Conservation (phyloP, 2,888 invertebrate species). For the Drosophila atripex region DNA sequence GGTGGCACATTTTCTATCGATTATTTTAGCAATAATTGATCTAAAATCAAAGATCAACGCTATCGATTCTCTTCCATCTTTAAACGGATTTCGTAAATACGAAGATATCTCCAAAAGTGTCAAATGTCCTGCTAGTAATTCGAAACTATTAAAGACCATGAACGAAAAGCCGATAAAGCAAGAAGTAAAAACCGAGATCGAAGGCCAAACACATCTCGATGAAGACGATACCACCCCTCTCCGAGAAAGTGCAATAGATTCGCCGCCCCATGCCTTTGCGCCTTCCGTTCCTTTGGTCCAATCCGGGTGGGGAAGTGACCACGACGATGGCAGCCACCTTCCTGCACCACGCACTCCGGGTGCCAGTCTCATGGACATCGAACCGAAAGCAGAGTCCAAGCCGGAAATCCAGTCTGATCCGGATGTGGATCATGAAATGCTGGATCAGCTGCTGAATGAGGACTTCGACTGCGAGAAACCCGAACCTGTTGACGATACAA, state of each 20-base stretch:
- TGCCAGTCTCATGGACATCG: background rate
- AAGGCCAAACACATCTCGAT: slow-evolving; percentile 2
- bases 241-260: background rate
- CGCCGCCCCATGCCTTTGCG: slow-evolving; percentile 2
- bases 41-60: too few species aligned
- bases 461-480: background rate
- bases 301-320: slow-evolving; percentile 33
- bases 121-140: background rate
- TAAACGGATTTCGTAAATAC: background rate
- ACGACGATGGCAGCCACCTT: background rate
- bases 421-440: background rate
- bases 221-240: slow-evolving; percentile 30
- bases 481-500: background rate
- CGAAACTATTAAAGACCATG: background rate
- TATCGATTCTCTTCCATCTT: slow-evolving; percentile 1
- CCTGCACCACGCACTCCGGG: slow-evolving; percentile 10
- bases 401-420: background rate
- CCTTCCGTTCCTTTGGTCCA: background rate
- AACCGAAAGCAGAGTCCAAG: background rate
- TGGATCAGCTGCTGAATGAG: background rate
- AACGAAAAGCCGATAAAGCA: slow-evolving; percentile 16
- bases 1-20: background rate
- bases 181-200: slow-evolving; percentile 13
- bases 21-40: background rate
- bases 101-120: background rate